Percentiles rank a stretch among this genome's conserved stretches.
phyloP scores from a whole-genome alignment of 2,797 vertebrate species.

The Bucorvus abyssinicus region DNA sequence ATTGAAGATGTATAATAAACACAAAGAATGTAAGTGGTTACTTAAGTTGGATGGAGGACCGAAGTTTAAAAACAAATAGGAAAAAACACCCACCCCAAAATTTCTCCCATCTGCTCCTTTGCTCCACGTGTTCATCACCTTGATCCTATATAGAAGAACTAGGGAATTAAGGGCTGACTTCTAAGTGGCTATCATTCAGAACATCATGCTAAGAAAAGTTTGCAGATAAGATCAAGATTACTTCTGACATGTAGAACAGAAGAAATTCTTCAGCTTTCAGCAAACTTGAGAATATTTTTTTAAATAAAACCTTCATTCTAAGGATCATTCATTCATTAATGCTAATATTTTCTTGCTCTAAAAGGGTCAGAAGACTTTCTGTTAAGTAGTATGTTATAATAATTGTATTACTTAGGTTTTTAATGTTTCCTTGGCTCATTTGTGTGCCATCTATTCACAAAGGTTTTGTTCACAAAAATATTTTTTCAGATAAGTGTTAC shows the following conservation, averaged over 20 bases:
- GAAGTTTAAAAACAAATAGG: background rate
- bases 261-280: background rate
- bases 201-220: background rate
- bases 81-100: background rate
- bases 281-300: background rate
- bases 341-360: background rate
- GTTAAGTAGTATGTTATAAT: background rate
- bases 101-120: background rate
- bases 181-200: background rate
- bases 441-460: background rate
- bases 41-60: background rate
- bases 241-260: background rate
- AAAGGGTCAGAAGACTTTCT: background rate
- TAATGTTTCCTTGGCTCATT: background rate
- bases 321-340: background rate
- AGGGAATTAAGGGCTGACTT: background rate
- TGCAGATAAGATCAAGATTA: background rate
- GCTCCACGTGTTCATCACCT: background rate
- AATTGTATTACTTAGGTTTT: background rate
- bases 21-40: background rate
- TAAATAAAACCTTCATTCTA: background rate
- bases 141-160: background rate
- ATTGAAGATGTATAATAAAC: background rate
- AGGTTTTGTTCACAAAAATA: background rate
- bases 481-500: background rate